Conservation (phyloP, 2,113 vertebrate species). For the Callipepla squamata region DNA sequence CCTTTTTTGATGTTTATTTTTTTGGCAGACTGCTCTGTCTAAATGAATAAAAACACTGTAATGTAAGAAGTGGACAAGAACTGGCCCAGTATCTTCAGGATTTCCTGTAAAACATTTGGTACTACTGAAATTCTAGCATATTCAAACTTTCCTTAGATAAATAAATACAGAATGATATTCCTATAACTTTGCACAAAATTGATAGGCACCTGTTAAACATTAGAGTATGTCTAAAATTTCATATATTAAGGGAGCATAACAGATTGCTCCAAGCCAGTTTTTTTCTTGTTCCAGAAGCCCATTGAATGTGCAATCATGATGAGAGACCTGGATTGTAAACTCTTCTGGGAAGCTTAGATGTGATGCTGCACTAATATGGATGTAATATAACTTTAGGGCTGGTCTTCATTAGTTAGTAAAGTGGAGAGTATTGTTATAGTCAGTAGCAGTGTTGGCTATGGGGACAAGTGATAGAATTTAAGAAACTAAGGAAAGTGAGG, state of each 20-base stretch:
- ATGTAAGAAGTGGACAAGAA: not conserved
- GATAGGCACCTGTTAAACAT: not conserved
- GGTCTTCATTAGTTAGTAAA: not conserved
- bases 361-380: not conserved
- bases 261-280: not conserved
- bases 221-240: not conserved
- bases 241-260: not conserved
- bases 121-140: not conserved
- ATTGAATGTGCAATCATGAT: not conserved
- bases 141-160: not conserved
- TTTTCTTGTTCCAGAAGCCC: not conserved
- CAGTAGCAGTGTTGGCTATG: no score
- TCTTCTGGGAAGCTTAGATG: not conserved
- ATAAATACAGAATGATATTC: not conserved
- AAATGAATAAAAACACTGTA: not conserved
- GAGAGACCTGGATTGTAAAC: not conserved
- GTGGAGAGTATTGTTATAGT: not conserved
- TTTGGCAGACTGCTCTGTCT: not conserved
- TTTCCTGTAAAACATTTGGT: not conserved
- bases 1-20: not conserved
- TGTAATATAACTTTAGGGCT: not conserved
- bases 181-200: not conserved
- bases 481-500: not conserved
- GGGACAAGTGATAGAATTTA: not conserved
- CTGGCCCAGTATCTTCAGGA: not conserved